A percentile compares a stretch with the other conserved stretches of the same genome.
Conservation (phyloP, 2,113 vertebrate genomes). For the Gracilinanus agilis region DNA sequence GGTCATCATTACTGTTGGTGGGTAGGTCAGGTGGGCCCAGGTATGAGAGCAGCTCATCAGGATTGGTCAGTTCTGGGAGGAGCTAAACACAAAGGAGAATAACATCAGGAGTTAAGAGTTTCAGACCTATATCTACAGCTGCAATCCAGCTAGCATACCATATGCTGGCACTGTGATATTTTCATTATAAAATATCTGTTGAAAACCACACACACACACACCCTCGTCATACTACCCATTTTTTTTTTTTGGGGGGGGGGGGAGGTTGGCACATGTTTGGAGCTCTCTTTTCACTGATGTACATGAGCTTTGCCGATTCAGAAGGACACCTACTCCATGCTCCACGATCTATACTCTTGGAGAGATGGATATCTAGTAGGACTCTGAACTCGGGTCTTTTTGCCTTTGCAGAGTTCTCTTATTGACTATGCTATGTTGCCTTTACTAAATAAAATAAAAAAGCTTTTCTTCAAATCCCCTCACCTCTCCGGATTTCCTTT, state of each 20-base stretch:
- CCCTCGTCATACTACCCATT: neutral
- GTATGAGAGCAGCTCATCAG: conserved; percentile 96
- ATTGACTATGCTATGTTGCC: neutral
- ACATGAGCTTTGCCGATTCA: neutral
- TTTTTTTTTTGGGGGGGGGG: neutral
- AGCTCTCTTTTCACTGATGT: neutral
- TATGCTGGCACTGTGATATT: neutral
- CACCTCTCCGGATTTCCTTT: neutral
- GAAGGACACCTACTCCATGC: neutral
- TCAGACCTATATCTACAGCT: neutral
- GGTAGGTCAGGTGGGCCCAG: conserved; percentile 95
- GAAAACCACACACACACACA: neutral
- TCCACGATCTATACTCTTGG: neutral
- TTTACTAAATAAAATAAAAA: neutral
- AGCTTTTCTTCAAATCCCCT: neutral
- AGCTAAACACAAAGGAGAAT: conserved; percentile 84
- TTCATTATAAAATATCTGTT: neutral
- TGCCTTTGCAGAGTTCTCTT: neutral
- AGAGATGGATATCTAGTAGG: neutral
- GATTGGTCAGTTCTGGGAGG: conserved; percentile 96
- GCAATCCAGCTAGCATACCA: neutral
- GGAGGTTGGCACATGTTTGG: neutral
- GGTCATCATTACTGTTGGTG: conserved; percentile 94
- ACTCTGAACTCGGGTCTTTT: neutral
- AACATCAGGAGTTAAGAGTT: neutral